Conservation (phyloP, 2,113 vertebrate genomes). For the Perca flavescens region DNA sequence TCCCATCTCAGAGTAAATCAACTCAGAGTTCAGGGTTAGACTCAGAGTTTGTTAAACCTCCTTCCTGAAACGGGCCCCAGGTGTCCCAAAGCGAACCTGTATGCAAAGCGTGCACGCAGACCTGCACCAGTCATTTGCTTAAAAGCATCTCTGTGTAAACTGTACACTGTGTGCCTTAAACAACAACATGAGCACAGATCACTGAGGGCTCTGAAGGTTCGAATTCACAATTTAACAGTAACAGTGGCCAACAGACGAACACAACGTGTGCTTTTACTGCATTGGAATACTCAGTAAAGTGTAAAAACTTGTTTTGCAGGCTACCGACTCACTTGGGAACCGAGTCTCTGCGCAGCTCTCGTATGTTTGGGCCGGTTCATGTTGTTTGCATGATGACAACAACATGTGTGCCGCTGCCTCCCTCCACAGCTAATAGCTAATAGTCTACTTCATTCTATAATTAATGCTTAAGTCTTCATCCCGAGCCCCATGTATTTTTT, state of each 20-base stretch:
- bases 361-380: background rate
- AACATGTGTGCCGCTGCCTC: background rate
- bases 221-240: background rate
- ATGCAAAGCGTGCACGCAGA: background rate
- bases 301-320: constrained; percentile 36
- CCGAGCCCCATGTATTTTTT: constrained; percentile 29
- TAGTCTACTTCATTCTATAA: constrained; percentile 34
- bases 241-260: background rate
- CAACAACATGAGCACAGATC: background rate
- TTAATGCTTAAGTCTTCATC: constrained; percentile 51
- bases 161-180: background rate
- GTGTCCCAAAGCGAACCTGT: background rate
- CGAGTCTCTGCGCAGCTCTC: background rate
- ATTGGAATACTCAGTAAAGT: background rate
- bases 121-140: background rate
- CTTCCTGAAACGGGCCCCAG: background rate
- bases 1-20: too few relatives aligned
- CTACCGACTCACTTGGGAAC: background rate
- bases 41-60: too few relatives aligned
- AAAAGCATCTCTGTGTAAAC: background rate
- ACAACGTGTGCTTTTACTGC: background rate
- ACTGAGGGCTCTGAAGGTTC: background rate
- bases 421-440: constrained; percentile 34
- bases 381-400: constrained; percentile 34
- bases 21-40: too few relatives aligned